Evolutionary conservation across 2,888 invertebrate species (phyloP).

Genomic region (Hypolimnas misippus): DNA sequence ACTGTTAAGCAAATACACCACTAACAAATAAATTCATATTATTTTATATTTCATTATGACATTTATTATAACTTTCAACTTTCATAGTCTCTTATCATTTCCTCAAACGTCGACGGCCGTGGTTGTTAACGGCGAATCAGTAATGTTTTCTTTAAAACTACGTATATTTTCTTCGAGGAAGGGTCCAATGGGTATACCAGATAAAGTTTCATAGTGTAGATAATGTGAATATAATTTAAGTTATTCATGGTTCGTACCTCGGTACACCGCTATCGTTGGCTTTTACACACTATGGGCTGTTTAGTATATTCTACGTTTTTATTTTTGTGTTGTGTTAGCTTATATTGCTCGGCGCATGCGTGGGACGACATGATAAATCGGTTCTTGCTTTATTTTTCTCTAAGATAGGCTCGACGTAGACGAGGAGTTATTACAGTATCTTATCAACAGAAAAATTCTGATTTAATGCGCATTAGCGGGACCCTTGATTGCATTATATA

Average conservation of each 20-base stretch:
- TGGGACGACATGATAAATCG: conserved; percentile 80
- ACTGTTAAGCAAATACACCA: no score
- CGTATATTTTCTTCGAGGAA: conserved; percentile 57
- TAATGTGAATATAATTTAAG: conserved; percentile 83
- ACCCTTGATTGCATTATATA: conserved; percentile 51
- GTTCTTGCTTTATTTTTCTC: conserved; percentile 72
- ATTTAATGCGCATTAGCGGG: conserved; percentile 59
- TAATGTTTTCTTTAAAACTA: conserved; percentile 54
- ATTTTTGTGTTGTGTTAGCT: conserved; percentile 73
- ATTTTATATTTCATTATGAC: not conserved
- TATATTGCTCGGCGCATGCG: conserved; percentile 72
- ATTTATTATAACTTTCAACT: not conserved
- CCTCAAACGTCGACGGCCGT: not conserved
- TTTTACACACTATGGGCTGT: conserved; percentile 79
- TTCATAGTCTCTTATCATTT: conserved; percentile 1
- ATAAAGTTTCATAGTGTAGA: conserved; percentile 82
- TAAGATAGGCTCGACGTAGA: conserved; percentile 72
- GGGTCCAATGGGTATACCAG: conserved; percentile 71
- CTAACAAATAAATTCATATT: no score
- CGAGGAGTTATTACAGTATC: conserved; percentile 66
- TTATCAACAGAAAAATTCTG: conserved; percentile 63
- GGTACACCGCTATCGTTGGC: conserved; percentile 78
- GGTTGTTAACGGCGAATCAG: conserved; percentile 56
- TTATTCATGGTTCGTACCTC: conserved; percentile 75
- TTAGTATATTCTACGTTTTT: conserved; percentile 58